Evolutionary conservation across 2,797 vertebrate species (phyloP), one percentile per base, ranked within the genome.

Genomic region (Tympanoctomys barrerae): DNA sequence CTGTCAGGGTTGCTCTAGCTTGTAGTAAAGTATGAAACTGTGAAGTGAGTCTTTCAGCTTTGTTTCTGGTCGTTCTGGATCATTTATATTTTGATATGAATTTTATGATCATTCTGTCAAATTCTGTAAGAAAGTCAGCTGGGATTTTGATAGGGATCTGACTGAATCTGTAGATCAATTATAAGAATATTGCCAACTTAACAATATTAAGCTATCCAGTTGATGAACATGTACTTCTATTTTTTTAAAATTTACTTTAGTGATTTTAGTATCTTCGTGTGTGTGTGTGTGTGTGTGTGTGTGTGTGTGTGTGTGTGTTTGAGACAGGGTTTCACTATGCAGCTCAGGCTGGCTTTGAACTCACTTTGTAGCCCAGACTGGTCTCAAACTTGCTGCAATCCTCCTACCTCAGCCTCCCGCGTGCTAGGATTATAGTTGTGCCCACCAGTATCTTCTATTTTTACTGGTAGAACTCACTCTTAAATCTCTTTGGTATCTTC

Each of bases 21-120:
- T 92, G 28, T 90, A 49, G 57, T 79, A 71, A 82, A 82, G 64
- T 87, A 28, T 52, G 79, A 82, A 92, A 82, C 46, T 70, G 31
- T 4, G 77, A 33, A 36, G 12, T 90, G 24, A 70, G 22, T 82
- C 71, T 75, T 64, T 49, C 12, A 83, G 57, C 14, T 59, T 92
- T 61, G 19, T 39, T 94, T 46, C 61, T 81, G 66, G 42, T 79
- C 94, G 8, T 81, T 89, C 28, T 82, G 61, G 73, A 54, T 77
- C 4, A 11, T 78, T 80, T 73, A 2, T 64, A 79, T 85, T 89
- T 85, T 49, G 26, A 16, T 75, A 73, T 68, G 59, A 81, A 46
- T 75, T 77, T 77, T 49, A 49, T 82, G 7, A 88, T 75, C 11
- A 70, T 68, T 7, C 39, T 88, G 28, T 33, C 61, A 83, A 42